Conservation (phyloP, 2,888 invertebrate genomes). For the Pogonocherus hispidulus region DNA sequence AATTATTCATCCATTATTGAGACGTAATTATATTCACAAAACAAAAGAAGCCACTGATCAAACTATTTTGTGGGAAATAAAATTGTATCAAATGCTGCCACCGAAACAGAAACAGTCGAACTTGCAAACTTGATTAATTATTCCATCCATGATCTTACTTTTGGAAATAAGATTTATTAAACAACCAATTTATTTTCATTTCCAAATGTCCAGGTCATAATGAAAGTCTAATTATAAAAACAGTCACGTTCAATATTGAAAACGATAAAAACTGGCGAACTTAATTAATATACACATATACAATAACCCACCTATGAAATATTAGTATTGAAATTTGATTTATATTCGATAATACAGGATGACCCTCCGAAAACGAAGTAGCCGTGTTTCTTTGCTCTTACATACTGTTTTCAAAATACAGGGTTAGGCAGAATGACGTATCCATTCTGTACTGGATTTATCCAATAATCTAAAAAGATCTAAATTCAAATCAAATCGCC, state of each 20-base stretch:
- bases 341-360: neutral
- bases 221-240: slow-evolving; percentile 6
- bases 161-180: slow-evolving; percentile 4
- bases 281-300: slow-evolving; percentile 4
- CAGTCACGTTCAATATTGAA: neutral
- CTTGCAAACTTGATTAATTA: neutral
- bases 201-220: slow-evolving; percentile 1
- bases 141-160: neutral
- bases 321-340: neutral
- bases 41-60: neutral
- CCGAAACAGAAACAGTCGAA: neutral
- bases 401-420: no score
- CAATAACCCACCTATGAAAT: neutral
- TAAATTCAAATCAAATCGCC: no score
- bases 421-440: no score
- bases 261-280: neutral
- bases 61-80: neutral
- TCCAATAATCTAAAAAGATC: no score
- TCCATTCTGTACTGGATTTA: no score
- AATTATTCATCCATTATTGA: no score
- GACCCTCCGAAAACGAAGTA: no score
- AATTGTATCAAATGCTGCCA: neutral
- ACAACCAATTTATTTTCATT: slow-evolving; percentile 1
- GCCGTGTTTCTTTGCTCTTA: no score
- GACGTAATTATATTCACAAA: no score